Percentiles rank a stretch among this genome's conserved stretches.
Evolutionary conservation across 2,113 vertebrate genomes (phyloP).

Genomic region (Naja naja): DNA sequence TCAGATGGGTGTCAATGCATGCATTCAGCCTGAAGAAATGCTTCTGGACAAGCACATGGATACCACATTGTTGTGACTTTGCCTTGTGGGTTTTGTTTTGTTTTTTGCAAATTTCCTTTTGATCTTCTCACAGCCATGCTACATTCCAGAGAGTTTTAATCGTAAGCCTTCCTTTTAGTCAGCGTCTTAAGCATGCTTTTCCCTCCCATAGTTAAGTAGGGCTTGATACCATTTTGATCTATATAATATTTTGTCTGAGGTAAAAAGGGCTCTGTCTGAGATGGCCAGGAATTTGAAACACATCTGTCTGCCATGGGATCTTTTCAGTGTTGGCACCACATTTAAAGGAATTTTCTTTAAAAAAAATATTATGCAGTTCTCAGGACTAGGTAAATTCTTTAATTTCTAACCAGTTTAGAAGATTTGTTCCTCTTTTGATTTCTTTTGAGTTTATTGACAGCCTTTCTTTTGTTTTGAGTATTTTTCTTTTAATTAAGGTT

Average conservation of each 20-base stretch:
- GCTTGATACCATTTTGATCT: slow-evolving; percentile 48
- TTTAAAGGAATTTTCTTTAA: not conserved
- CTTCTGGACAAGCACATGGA: not conserved
- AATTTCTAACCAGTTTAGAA: not conserved
- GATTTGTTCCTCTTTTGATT: not conserved
- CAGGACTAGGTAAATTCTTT: not conserved
- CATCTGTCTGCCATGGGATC: not conserved
- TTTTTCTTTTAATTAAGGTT: not conserved
- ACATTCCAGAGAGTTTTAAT: slow-evolving; percentile 59
- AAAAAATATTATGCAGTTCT: not conserved
- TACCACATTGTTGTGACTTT: slow-evolving; percentile 3
- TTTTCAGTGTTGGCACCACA: not conserved
- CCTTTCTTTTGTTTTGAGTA: not conserved
- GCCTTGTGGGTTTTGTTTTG: slow-evolving; percentile 30
- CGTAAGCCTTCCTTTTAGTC: slow-evolving; percentile 45
- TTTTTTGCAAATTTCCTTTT: slow-evolving; percentile 40
- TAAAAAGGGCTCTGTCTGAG: slow-evolving; percentile 53
- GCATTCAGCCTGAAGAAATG: not conserved
- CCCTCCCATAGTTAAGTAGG: slow-evolving; percentile 51
- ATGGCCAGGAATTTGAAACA: not conserved
- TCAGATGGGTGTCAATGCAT: not conserved
- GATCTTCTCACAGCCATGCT: slow-evolving; percentile 44
- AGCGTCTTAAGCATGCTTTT: slow-evolving; percentile 66
- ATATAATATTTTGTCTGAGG: slow-evolving; percentile 64
- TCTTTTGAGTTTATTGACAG: not conserved